These are phyloP conservation scores for Sericinus montela DNA, from an alignment of 2,888 invertebrate species.

Conservation along the genomic window DNA sequence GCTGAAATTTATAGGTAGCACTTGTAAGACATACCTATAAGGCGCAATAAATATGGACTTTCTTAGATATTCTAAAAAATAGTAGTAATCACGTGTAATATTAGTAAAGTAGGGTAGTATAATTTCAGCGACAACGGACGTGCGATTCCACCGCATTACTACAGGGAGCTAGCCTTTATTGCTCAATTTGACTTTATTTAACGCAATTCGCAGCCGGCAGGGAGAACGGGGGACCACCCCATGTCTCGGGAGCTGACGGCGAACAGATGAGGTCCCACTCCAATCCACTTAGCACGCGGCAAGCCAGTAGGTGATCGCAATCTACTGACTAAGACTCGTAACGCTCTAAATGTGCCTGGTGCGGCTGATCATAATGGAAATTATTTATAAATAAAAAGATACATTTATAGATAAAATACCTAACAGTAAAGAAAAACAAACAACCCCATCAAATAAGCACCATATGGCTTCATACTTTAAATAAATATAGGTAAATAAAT, in stretches of 20 bases:
- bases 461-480: too few species aligned
- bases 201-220: slow-evolving; percentile 57
- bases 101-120: slow-evolving; percentile 27
- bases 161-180: slow-evolving; percentile 73
- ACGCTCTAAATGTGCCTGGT: slow-evolving; percentile 42
- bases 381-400: too few species aligned
- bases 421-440: too few species aligned
- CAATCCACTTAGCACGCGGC: slow-evolving; percentile 74
- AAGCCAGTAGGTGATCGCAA: slow-evolving; percentile 65
- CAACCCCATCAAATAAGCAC: too few species aligned
- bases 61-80: too few species aligned
- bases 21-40: too few species aligned
- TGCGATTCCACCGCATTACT: slow-evolving; percentile 70
- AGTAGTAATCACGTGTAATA: too few species aligned
- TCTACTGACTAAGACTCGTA: slow-evolving; percentile 39
- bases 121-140: slow-evolving; percentile 46
- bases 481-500: too few species aligned
- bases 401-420: too few species aligned
- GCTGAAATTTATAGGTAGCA: too few species aligned
- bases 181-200: slow-evolving; percentile 80
- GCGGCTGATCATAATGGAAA: slow-evolving; percentile 35
- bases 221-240: slow-evolving; percentile 29
- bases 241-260: slow-evolving; percentile 54
- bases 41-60: too few species aligned
- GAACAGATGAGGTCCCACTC: slow-evolving; percentile 76